Conservation (phyloP, 2,797 vertebrate genomes). For the Podargus strigoides region DNA sequence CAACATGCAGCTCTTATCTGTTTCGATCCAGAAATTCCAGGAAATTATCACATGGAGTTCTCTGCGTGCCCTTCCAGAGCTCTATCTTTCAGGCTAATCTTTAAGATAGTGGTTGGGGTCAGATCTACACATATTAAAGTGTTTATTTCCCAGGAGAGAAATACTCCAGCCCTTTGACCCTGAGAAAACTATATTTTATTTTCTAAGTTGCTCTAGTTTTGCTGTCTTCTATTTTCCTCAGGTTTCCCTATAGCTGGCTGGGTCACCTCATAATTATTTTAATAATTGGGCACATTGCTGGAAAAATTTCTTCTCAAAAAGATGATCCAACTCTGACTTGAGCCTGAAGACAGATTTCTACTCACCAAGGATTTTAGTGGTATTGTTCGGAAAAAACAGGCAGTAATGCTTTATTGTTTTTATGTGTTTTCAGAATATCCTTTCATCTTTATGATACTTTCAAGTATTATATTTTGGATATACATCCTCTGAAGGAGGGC, state of each 20-base stretch:
- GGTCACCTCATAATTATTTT: neutral
- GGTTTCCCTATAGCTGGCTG: neutral
- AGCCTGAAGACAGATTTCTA: neutral
- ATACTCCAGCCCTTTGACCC: neutral
- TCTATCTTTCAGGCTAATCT: neutral
- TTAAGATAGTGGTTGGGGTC: neutral
- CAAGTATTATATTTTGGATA: neutral
- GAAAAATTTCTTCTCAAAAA: neutral
- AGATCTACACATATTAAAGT: neutral
- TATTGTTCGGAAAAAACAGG: neutral
- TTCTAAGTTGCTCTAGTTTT: neutral
- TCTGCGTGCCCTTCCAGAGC: neutral
- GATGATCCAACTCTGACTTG: neutral
- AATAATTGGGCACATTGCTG: neutral
- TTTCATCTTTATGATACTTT: neutral
- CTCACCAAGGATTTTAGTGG: neutral
- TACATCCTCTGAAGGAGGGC: neutral
- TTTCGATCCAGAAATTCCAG: constrained; percentile 48
- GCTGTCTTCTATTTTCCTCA: neutral
- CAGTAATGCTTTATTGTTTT: neutral
- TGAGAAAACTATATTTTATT: neutral
- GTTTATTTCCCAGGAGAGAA: neutral
- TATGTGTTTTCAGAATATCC: neutral
- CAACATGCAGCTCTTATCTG: constrained; percentile 26
- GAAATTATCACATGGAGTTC: constrained; percentile 52